Evolutionary conservation across 2,888 invertebrate species (phyloP).

Genomic region (Drosophila demipolita): DNA sequence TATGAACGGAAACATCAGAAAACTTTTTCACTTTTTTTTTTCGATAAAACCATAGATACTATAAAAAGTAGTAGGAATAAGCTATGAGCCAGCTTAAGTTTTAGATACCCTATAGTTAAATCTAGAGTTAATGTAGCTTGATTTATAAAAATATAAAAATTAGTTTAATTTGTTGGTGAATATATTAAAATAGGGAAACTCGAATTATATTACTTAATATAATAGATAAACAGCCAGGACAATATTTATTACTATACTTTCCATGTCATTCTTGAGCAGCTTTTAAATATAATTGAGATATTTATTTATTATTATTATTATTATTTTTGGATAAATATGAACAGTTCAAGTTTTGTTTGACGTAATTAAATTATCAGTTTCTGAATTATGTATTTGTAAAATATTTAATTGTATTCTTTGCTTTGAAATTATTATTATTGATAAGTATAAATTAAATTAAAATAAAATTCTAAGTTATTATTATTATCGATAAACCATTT

Average conservation of each 20-base stretch:
- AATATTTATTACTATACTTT: not conserved
- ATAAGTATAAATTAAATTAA: too few relatives aligned
- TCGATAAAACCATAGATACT: not conserved
- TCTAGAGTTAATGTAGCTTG: too few relatives aligned
- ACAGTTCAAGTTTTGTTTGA: too few relatives aligned
- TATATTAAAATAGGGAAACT: not conserved
- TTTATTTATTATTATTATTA: too few relatives aligned
- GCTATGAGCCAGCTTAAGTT: not conserved
- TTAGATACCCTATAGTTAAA: slow-evolving; percentile 11
- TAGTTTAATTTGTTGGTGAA: not conserved
- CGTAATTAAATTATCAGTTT: too few relatives aligned
- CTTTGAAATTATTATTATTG: too few relatives aligned
- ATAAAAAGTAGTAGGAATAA: not conserved
- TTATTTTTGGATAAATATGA: too few relatives aligned
- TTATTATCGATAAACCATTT: not conserved
- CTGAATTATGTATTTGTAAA: too few relatives aligned
- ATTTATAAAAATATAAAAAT: not conserved
- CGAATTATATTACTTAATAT: too few relatives aligned
- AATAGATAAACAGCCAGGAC: not conserved
- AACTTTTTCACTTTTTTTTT: not conserved
- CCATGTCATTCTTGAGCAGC: not conserved
- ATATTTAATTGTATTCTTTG: too few relatives aligned
- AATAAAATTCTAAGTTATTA: not conserved
- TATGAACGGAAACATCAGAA: not conserved
- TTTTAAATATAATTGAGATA: too few relatives aligned